Percentiles rank a stretch among this genome's conserved stretches.
Evolutionary conservation across 2,888 invertebrate genomes (phyloP).

Genomic region (Ethmia dodecea): DNA sequence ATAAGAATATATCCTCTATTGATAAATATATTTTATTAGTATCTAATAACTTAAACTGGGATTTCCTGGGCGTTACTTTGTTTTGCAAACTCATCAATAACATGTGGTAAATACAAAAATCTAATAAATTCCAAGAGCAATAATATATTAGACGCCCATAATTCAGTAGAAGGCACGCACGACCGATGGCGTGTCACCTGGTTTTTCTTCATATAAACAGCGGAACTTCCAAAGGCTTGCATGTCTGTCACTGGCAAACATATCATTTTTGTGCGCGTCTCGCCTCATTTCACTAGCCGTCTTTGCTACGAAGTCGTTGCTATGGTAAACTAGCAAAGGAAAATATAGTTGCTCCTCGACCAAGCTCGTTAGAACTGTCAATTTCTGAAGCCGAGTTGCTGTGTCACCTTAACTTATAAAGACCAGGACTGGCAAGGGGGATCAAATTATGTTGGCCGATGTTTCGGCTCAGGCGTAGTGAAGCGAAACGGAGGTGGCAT

Average conservation of each 20-base stretch:
- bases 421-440: slow-evolving; percentile 41
- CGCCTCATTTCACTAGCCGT: slow-evolving; percentile 58
- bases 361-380: slow-evolving; percentile 43
- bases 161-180: slow-evolving; percentile 34
- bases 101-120: slow-evolving; percentile 11
- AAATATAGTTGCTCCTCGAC: slow-evolving; percentile 53
- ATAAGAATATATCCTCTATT: too few species aligned
- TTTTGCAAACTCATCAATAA: neutral
- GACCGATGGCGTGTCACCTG: slow-evolving; percentile 36
- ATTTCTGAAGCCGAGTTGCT: slow-evolving; percentile 34
- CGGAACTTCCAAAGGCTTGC: slow-evolving; percentile 42
- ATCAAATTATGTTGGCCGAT: slow-evolving; percentile 41
- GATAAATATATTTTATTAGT: too few species aligned
- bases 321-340: slow-evolving; percentile 49
- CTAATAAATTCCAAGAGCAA: slow-evolving; percentile 26
- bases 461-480: slow-evolving; percentile 43
- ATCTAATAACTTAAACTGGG: too few species aligned
- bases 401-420: slow-evolving; percentile 28
- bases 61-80: too few species aligned
- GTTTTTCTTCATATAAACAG: slow-evolving; percentile 43
- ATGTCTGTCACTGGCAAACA: slow-evolving; percentile 48
- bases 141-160: slow-evolving; percentile 35
- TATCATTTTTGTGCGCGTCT: slow-evolving; percentile 56
- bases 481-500: slow-evolving; percentile 60
- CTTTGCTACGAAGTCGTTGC: slow-evolving; percentile 54